Evolutionary conservation across 23 tunicate genomes (phyloP), one percentile per base, ranked within the genome.

Genomic region (Halocynthia aurantium): DNA sequence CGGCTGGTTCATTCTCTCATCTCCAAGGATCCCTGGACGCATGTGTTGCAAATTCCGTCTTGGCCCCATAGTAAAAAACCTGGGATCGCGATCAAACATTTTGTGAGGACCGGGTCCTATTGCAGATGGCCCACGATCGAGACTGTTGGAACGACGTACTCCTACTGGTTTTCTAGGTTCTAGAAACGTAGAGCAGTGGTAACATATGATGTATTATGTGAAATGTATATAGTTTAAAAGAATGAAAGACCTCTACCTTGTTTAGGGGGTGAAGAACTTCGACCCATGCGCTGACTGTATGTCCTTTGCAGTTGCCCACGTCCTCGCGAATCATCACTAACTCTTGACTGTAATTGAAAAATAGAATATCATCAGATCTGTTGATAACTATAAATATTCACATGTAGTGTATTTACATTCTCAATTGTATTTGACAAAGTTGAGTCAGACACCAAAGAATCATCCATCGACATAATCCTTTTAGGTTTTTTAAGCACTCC

Each of bases 81-180:
- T 22, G 12, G 63, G 78, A 65, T 65, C 70, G 0, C 70, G 70
- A 49, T 74, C 78, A 49, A 74, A 74, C 78, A 74, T 74, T 53
- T 54, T 53, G 50, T 54, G 62, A 12, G 18, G 60, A 20, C 56
- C 60, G 21, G 19, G n/a, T 0, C 78, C 78, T 20, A 65, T 15
- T 31, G 44, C 44, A 31, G 44, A 31, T 56, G 83, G 83, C 13
- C 84, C 84, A 49, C 80, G 22, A 21, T 85, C 90, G 54, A 85
- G 61, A 52, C 90, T 85, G 19, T 73, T n/a, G 6, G 84, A 80
- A 6, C 90, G 84, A 22, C 57, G 80, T 58, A 85, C 69, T 8
- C 62, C 62, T 19, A 52, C 40, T 8, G 78, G 78, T 54, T 51
- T 17, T 52, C 56, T 74, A 1, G 15, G 22, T 21, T 64, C 78